Evolutionary conservation across 2,888 invertebrate species (phyloP), one percentile per base, ranked within the genome.

Genomic region (Marasmarcha lunaedactyla): DNA sequence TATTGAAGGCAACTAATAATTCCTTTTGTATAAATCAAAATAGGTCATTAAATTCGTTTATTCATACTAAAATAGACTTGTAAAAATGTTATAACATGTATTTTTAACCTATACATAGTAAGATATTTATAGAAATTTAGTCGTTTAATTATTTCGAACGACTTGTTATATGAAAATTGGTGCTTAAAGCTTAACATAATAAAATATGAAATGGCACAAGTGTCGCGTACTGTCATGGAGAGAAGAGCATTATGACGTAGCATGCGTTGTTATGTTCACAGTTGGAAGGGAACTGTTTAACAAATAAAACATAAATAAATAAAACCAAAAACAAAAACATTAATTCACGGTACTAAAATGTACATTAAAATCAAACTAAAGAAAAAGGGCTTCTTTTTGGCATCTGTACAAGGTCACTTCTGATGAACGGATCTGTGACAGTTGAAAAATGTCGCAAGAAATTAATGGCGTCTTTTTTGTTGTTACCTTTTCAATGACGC

Each of bases 101-200:
- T 83, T 83, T 83, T 83, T 79, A 83, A 83, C 74, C 78, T 79
- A 78, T 81, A 78, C 70, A 81, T 83, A 81, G 74, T 81, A 81
- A 81, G 81, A 81, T 83, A 81, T 83, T 81, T 83, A 83, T 83
- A 81, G 78, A 79, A 77, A 64, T 81, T 78, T 78, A 74, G 81
- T 83, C 81, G 83, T 83, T 83, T 81, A 81, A 77, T 78, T 81
- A 81, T 83, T 83, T 83, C 76, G 77, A 83, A 83, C 81, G 83
- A 81, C 81, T 83, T 79, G 81, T 83, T 83, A 83, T 79, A 79
- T 83, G 76, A 72, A 83, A 81, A 81, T 78, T 83, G 81, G 83
- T 81, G 81, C 81, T 81, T 83, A 81, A 76, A 77, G 78, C 81
- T 81, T 83, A 81, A 81, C 71, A 40, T 38, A 76, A 68, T 61